Evolutionary conservation across 2,797 vertebrate species (phyloP), one percentile per base, ranked within the genome.

Genomic region (Acomys russatus): DNA sequence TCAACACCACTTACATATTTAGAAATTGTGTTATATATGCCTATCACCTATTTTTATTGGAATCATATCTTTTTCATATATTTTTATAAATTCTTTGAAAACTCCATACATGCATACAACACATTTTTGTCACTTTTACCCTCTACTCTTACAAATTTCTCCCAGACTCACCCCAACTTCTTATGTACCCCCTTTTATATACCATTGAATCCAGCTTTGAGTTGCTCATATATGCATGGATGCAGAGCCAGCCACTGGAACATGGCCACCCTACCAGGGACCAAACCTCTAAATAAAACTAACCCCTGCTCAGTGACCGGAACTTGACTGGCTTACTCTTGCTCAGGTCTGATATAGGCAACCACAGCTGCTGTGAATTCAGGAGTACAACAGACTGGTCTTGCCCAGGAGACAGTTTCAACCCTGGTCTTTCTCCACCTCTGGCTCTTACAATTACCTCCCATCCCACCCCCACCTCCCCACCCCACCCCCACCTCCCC

Each of bases 1-100:
- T 56, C 23, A 78, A 35, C 49, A 51, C 9, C 30, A 74, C 51
- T 35, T 84, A 90, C 12, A 44, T 63, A 63, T 44, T 94, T 82
- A 88, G 14, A 59, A 78, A 93, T 92, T 90, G 54, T 88, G 70
- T 35, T 73, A 33, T 77, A 1, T 68, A 59, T 71, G 4, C 25
- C 35, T 85, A 64, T 64, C 35, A 68, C 5, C 25, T 74, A n/a
- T 28, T 83, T 95, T 95, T 80, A 49, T 83, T 70, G 56, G 88
- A 94, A 79, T 79, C 25, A 0, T 59, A n/a, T 87, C 22, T 73
- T 87, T 82, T 86, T 54, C 20, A 38, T 73, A 28, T 87, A 73
- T 59, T 68, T 73, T 59, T 28, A 73, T 68, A n/a, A 51, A 54
- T 73, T 87, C 68, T 73, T 59, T 71, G 66, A 71, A 66, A 87